Conservation (phyloP, 2,888 invertebrate species). For the Chrysolina oricalcia region DNA sequence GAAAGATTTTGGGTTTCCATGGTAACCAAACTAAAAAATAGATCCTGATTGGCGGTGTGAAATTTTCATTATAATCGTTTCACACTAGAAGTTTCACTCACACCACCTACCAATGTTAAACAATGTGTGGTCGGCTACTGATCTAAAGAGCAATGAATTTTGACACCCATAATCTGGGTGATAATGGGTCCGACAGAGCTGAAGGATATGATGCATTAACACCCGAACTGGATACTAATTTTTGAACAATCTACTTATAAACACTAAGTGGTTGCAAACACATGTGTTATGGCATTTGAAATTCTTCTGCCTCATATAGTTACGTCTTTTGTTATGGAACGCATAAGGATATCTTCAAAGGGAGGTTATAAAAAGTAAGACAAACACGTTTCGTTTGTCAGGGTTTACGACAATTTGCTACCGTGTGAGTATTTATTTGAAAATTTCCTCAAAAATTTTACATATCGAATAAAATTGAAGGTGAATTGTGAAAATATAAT, state of each 20-base stretch:
- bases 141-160: slow-evolving; percentile 4
- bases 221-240: slow-evolving; percentile 48
- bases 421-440: not conserved
- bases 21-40: too few relatives aligned
- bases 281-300: not conserved
- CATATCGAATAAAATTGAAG: too few relatives aligned
- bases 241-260: slow-evolving; percentile 4
- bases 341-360: not conserved
- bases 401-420: not conserved
- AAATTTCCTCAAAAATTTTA: too few relatives aligned
- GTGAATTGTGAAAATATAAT: too few relatives aligned
- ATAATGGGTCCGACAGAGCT: slow-evolving; percentile 11
- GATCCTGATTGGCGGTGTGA: too few relatives aligned
- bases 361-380: not conserved
- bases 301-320: not conserved
- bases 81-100: too few relatives aligned
- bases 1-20: too few relatives aligned
- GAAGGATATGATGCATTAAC: slow-evolving; percentile 38
- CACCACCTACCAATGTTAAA: not conserved
- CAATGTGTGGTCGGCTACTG: slow-evolving; percentile 12
- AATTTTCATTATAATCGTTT: too few relatives aligned
- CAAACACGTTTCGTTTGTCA: not conserved
- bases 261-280: slow-evolving; percentile 8
- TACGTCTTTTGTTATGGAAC: not conserved
- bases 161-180: slow-evolving; percentile 10